Percentiles rank a stretch among this genome's conserved stretches.
Conservation (phyloP, 2,888 invertebrate species). For the Digitonthophagus gazella region DNA sequence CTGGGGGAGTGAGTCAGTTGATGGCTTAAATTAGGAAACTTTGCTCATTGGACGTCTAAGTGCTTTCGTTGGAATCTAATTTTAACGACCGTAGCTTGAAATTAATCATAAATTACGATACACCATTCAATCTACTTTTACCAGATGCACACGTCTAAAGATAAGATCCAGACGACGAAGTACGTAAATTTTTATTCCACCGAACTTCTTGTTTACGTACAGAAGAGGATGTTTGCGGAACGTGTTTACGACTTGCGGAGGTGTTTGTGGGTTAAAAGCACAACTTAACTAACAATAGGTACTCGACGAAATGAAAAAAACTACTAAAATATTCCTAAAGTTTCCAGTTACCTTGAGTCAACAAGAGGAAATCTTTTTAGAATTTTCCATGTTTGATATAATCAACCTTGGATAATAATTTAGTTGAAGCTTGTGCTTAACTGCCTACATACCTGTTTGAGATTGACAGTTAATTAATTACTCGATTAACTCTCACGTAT, state of each 20-base stretch:
- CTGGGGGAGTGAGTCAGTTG: no score
- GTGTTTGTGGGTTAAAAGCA: not conserved
- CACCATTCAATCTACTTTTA: no score
- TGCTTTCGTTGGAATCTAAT: no score
- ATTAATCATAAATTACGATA: no score
- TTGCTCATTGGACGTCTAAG: not conserved
- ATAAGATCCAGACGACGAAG: not conserved
- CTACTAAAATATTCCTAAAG: not conserved
- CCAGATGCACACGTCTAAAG: not conserved
- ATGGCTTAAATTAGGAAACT: not conserved
- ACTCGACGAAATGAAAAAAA: not conserved
- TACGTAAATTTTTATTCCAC: not conserved
- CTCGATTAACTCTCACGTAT: not conserved
- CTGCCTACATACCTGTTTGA: not conserved
- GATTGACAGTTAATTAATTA: not conserved
- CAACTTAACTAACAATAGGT: not conserved
- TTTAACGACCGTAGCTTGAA: no score
- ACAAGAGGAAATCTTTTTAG: no score
- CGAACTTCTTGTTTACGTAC: not conserved
- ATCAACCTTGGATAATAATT: no score
- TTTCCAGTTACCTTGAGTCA: no score
- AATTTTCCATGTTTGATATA: no score
- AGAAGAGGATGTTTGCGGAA: not conserved
- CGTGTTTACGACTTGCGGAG: not conserved
- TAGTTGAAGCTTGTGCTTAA: not conserved